phyloP scores from a whole-genome alignment of 2,888 invertebrate species.

The Cyaniris semiargus region DNA sequence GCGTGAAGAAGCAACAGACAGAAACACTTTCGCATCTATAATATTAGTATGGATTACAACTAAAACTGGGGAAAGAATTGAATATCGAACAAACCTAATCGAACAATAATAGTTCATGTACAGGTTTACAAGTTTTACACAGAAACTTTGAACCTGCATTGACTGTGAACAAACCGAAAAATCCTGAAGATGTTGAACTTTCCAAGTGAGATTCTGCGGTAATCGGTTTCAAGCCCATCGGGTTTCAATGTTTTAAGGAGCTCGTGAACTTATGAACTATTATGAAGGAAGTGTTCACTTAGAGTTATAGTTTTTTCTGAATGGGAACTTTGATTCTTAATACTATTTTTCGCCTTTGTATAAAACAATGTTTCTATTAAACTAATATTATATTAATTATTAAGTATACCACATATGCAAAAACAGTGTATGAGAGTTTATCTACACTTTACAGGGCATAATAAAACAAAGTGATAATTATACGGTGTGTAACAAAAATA shows the following conservation, averaged over 20 bases:
- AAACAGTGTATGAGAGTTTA: no score
- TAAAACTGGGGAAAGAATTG: background rate
- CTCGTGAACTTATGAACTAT: background rate
- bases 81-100: background rate
- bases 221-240: constrained; percentile 6
- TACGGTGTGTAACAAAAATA: no score
- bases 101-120: background rate
- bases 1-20: background rate
- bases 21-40: background rate
- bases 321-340: no score
- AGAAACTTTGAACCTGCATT: background rate
- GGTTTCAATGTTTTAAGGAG: background rate
- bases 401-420: no score
- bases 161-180: constrained; percentile 4
- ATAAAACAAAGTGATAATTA: no score
- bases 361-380: no score
- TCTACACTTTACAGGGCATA: no score
- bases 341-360: no score
- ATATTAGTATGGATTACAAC: background rate
- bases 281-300: background rate
- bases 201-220: constrained; percentile 3
- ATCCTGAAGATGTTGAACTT: background rate
- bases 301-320: no score
- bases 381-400: no score
- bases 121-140: background rate